Evolutionary conservation across 1,140 invertebrate genomes (phyloP), one percentile per base, ranked within the genome.

Genomic region (Drosophila sp.): DNA sequence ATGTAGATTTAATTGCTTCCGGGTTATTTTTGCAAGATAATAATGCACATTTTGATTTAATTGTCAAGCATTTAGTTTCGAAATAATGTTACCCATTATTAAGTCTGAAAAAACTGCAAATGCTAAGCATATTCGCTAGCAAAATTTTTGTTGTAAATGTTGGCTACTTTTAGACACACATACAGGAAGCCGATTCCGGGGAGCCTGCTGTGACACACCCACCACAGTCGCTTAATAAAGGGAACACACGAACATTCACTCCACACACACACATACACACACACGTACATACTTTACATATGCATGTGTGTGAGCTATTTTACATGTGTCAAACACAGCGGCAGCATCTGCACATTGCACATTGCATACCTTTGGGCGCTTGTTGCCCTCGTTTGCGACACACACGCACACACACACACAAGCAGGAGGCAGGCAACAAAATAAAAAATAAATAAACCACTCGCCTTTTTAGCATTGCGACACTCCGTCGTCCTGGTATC

Each of bases 351-450:
- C 17, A 58, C 56, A 58, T 33, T 58, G 55, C 44, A 50, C 83
- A 87, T 87, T 82, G 76, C 84, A 89, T 83, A 87, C 83, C 83
- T 87, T 74, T 80, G 76, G 84, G 83, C 84, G 80, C 75, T 78
- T 62, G 78, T 77, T 70, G 82, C 67, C 76, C 83, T 89, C 81
- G 70, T 87, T 89, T 89, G 69, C 84, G 73, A 67, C 62, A 68
- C 66, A 33, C 7, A 6, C 32, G 25, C 44, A 25, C 10, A 23
- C 35, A 58, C 30, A 64, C 41, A 54, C 32, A 23, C 5, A 8
- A 4, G 33, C 4, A 32, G 8, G n/a, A 3, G 30, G 30, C 30
- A 2, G 30, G 30, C 3, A 38, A 38, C 10, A 60, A 55, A 11
- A 61, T 38, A 67, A 47, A 6, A 66, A 61, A 23, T 27, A 71